Conservation (phyloP, 2,113 vertebrate species). For the Litocranius walleri region DNA sequence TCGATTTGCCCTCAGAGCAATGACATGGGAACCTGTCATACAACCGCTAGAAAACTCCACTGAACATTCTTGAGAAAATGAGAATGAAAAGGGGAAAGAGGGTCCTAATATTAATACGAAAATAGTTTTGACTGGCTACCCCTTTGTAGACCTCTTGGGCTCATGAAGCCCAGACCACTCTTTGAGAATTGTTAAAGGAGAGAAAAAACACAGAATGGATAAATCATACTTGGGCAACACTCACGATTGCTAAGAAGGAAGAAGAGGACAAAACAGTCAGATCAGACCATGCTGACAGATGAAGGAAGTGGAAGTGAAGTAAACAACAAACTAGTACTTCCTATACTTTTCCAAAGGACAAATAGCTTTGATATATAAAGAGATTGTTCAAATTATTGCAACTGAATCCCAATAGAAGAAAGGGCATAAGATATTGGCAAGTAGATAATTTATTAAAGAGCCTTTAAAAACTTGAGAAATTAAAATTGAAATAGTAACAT, state of each 20-base stretch:
- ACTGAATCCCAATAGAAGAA: conserved; percentile 5
- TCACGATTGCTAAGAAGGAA: neutral
- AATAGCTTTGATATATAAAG: neutral
- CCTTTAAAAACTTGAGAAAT: conserved; percentile 17
- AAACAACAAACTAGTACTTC: conserved; percentile 16
- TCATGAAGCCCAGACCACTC: neutral
- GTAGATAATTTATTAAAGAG: neutral
- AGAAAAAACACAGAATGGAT: neutral
- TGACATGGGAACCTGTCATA: neutral
- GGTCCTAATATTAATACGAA: neutral
- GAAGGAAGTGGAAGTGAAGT: neutral
- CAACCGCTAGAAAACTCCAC: neutral
- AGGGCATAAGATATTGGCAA: neutral
- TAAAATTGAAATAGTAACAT: conserved; percentile 32
- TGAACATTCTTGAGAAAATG: neutral
- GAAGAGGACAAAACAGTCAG: neutral
- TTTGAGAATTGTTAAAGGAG: neutral
- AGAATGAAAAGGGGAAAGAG: neutral
- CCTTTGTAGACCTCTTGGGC: neutral
- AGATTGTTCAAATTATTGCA: neutral
- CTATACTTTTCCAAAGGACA: neutral
- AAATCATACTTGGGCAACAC: conserved; percentile 3
- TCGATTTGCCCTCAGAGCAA: neutral
- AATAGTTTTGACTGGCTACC: neutral
- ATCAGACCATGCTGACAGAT: neutral